Evolutionary conservation across 1,140 invertebrate genomes (phyloP), one percentile per base, ranked within the genome.

Genomic region (Dufourea novaeangliae): DNA sequence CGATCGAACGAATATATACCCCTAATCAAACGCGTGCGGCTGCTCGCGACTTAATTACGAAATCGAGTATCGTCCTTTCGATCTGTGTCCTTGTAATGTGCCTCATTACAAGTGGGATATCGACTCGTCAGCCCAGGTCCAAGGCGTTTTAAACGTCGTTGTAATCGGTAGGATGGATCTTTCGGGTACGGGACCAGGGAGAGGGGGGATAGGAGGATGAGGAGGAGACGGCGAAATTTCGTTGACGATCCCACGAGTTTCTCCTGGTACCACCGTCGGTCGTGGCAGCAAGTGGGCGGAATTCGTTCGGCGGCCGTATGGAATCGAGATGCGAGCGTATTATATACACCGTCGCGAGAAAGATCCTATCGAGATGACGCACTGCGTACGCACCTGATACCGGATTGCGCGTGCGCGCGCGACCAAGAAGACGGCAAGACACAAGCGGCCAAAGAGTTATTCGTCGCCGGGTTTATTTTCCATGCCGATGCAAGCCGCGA

Each of bases 311-410:
- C 79, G 70, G 34, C 56, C 83, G 83, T 88, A 71, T 85, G 80
- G 84, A 79, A 80, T 78, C 68, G 73, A 68, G 80, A 77, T 54
- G 71, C 78, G 66, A n/a, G n/a, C n/a, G n/a, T n/a, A n/a, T n/a
- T n/a, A n/a, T n/a, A n/a, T 82, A 66, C 73, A 81, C 63, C 44
- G 59, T 61, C 63, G 20, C 46, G 57, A 72, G 90, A 91, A 50
- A 91, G 91, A 92, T 92, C 87, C 85, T 92, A 92, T 92, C 91
- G 86, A 89, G 79, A 91, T 91, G 91, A 92, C 86, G 89, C 89
- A 92, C 88, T 90, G 90, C 90, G 80, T 88, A 90, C 86, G 90
- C 91, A 92, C 90, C 90, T 91, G 90, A 91, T 91, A 91, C 86
- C 83, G 86, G 86, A 88, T 86, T 86, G 83, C 83, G 86, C 86